Evolutionary conservation across 2,888 invertebrate species (phyloP).

Genomic region (Ryuthela nishihirai): DNA sequence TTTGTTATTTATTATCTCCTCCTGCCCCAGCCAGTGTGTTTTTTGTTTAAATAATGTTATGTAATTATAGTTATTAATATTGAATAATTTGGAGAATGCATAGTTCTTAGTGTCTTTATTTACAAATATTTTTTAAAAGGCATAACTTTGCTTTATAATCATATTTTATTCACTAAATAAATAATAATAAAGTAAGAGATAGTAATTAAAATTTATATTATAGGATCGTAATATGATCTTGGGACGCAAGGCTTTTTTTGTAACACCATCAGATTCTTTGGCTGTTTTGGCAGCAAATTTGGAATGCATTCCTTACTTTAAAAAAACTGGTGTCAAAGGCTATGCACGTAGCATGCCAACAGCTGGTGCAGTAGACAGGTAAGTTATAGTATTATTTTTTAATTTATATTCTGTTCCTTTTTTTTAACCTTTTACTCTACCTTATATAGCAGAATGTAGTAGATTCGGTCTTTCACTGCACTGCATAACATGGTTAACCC

Average conservation of each 20-base stretch:
- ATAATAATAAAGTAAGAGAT: not conserved
- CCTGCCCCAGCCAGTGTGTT: too few species aligned
- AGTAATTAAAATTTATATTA: constrained; percentile 34
- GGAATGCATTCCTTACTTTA: constrained; percentile 89
- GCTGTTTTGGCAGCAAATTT: constrained; percentile 91
- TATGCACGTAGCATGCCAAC: constrained; percentile 99
- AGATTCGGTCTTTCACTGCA: too few species aligned
- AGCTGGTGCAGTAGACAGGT: constrained; percentile 83
- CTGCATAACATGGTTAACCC: too few species aligned
- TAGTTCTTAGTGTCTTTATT: not conserved
- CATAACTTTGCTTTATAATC: too few species aligned
- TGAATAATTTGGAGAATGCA: not conserved
- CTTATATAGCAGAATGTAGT: too few species aligned
- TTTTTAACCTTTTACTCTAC: too few species aligned
- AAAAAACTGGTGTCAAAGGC: constrained; percentile 71
- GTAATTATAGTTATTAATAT: too few species aligned
- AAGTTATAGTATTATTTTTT: constrained; percentile 30
- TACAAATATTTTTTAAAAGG: not conserved
- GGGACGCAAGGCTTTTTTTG: constrained; percentile 92
- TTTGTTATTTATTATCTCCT: too few species aligned
- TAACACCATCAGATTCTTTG: constrained; percentile 93
- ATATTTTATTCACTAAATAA: too few species aligned
- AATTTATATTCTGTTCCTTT: constrained; percentile 5
- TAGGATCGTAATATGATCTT: constrained; percentile 96
- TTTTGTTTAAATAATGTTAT: too few species aligned